A percentile compares a stretch with the other conserved stretches of the same genome.
Evolutionary conservation across 2,113 vertebrate genomes (phyloP).

Genomic region (Pseudorasbora parva): DNA sequence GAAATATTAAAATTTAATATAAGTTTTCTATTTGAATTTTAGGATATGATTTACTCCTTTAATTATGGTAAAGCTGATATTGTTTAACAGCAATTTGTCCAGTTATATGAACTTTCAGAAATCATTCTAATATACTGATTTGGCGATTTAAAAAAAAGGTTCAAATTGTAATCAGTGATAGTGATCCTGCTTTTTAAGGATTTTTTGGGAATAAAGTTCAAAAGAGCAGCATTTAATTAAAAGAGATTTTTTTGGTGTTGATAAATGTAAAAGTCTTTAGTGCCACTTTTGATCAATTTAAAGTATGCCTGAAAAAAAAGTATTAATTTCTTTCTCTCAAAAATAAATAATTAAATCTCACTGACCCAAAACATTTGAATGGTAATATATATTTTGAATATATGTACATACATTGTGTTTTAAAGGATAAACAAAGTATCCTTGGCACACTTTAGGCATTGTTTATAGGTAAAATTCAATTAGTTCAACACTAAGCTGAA

Average conservation of each 20-base stretch:
- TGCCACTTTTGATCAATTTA: background rate
- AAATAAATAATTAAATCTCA: background rate
- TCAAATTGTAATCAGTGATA: too few species aligned
- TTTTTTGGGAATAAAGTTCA: background rate
- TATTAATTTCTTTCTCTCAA: too few species aligned
- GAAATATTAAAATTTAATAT: too few species aligned
- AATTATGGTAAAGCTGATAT: too few species aligned
- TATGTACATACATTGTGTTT: background rate
- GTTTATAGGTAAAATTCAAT: slow-evolving; percentile 18
- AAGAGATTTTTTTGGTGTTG: background rate
- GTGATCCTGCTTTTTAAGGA: background rate
- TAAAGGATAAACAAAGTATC: background rate
- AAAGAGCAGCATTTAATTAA: background rate
- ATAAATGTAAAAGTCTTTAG: background rate
- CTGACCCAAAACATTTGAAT: too few species aligned
- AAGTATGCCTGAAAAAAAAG: background rate
- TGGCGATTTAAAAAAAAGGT: background rate
- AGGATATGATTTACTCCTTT: too few species aligned
- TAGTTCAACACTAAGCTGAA: slow-evolving; percentile 15
- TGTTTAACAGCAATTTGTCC: too few species aligned
- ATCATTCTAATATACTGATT: background rate
- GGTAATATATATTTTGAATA: background rate
- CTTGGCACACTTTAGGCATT: background rate
- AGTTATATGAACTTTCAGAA: background rate
- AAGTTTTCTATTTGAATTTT: too few species aligned